Base-by-base conservation (phyloP, 1,140 invertebrate genomes). In the Scaptodrosophila lebanonensis region DNA sequence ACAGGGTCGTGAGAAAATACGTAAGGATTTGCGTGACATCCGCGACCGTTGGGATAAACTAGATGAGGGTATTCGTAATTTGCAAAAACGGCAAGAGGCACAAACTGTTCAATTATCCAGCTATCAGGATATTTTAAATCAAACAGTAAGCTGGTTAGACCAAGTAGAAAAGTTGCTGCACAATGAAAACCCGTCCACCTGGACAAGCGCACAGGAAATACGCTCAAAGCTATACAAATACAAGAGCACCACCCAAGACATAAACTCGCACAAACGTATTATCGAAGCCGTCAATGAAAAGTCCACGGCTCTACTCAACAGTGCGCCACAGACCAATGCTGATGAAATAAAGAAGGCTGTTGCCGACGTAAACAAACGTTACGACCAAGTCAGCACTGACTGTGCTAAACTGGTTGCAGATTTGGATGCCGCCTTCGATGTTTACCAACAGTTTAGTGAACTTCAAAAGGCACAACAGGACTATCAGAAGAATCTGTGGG, bases 251-350 rank as follows among this genome's bases (percentile, higher is more conserved):
- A 89, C 95, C 17, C 96, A 98, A 89, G 97, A 98, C 88, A 95
- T 97, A 9, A 88, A 92, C 13, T 93, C 94, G 0, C 95, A 98
- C 75, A 97, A 97, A 85, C 89, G 96, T 53, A 91, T 96, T 16
- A 92, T 98, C 36, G 97, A 98, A 88, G 92, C 93, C 1, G 91
- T 97, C 1, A 93, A 93, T 3, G 95, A 98, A 83, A 97, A 97
- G 88, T 95, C 95, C 0, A 63, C 66, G 5, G 57, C 66, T 3
- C 50, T 86, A 3, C 33, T 83, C 0, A 92, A 93, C 67, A 90
- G 88, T 38, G 50, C 89, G 86, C 87, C 84, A 33, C 85, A 90
- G 32, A 90, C 88, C 43, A 91, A 89, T 30, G 90, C 90, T 9
- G 84, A 89, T n/a, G 91, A 93, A 83, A 89, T 90, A 18, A 89